Conservation (phyloP, 30 jellyfish, hydroid and myxozoan species). For the Catostylus mosaicus region DNA sequence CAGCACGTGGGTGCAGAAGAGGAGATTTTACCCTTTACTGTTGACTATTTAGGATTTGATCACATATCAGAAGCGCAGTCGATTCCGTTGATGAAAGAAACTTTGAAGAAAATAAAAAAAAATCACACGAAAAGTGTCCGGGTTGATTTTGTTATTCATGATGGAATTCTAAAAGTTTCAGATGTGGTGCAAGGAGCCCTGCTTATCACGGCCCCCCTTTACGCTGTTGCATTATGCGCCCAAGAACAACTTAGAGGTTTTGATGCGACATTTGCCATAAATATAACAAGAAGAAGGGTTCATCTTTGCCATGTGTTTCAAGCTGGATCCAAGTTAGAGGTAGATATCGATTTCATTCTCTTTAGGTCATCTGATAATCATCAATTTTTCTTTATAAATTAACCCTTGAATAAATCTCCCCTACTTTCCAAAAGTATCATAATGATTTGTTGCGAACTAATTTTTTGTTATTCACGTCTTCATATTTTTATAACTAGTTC, state of each 20-base stretch:
- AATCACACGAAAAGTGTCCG: slow-evolving; percentile 88
- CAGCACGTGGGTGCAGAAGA: slow-evolving; percentile 82
- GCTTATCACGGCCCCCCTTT: slow-evolving; percentile 97
- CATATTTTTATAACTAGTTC: no score
- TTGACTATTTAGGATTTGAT: slow-evolving; percentile 97
- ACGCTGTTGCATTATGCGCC: slow-evolving; percentile 97
- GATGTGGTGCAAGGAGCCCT: slow-evolving; percentile 94
- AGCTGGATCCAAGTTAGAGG: slow-evolving; percentile 98
- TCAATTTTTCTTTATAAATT: no score
- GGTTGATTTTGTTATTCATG: slow-evolving; percentile 88
- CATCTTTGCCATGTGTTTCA: slow-evolving; percentile 98
- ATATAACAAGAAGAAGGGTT: slow-evolving; percentile 88
- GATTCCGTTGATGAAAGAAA: slow-evolving; percentile 89
- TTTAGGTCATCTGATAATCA: no score
- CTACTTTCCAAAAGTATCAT: no score
- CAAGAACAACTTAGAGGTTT: slow-evolving; percentile 97
- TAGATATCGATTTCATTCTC: slow-evolving; percentile 4
- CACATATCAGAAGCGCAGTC: slow-evolving; percentile 99
- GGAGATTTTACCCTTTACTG: slow-evolving; percentile 86
- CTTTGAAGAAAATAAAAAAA: slow-evolving; percentile 90
- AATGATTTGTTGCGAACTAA: no score
- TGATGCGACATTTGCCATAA: slow-evolving; percentile 95
- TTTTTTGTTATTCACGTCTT: no score
- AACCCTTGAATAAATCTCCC: no score
- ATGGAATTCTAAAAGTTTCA: slow-evolving; percentile 87